Percentiles rank a stretch among this genome's conserved stretches.
phyloP scores from a whole-genome alignment of 1,140 invertebrate species.

The Planococcus citri region DNA sequence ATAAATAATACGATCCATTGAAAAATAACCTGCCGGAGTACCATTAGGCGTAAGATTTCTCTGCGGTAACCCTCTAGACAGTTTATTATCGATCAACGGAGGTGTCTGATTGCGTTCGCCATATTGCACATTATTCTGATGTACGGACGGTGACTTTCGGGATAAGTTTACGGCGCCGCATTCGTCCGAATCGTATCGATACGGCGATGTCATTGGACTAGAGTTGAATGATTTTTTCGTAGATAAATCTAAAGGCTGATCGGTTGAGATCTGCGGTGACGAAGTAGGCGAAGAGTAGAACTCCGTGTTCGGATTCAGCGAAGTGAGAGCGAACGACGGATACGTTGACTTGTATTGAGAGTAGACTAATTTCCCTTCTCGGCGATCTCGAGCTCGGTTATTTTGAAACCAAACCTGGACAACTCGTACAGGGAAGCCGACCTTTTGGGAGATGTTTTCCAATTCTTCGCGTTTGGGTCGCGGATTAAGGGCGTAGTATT shows the following conservation, averaged over 20 bases:
- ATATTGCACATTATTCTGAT: slow-evolving; percentile 28
- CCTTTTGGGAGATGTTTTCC: slow-evolving; percentile 71
- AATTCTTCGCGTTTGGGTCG: slow-evolving; percentile 88
- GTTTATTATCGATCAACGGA: neutral
- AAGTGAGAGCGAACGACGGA: slow-evolving; percentile 21
- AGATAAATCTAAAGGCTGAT: slow-evolving; percentile 78
- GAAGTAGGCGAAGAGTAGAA: slow-evolving; percentile 29
- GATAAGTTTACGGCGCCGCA: slow-evolving; percentile 31
- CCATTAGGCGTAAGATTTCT: slow-evolving; percentile 23
- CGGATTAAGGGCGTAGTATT: slow-evolving; percentile 78
- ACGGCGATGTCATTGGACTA: slow-evolving; percentile 34
- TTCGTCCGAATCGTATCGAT: slow-evolving; percentile 30
- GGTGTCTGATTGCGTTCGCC: slow-evolving; percentile 34
- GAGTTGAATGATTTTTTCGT: slow-evolving; percentile 50
- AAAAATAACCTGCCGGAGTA: slow-evolving; percentile 33
- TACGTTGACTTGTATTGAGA: slow-evolving; percentile 35
- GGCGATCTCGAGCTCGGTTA: slow-evolving; percentile 78
- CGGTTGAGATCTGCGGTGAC: slow-evolving; percentile 34
- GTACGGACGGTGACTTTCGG: slow-evolving; percentile 23
- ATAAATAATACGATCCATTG: slow-evolving; percentile 49
- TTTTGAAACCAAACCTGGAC: slow-evolving; percentile 99
- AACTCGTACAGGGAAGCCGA: slow-evolving; percentile 80
- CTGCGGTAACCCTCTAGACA: slow-evolving; percentile 16
- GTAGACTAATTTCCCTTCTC: slow-evolving; percentile 50
- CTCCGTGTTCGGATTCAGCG: slow-evolving; percentile 15